Conservation (phyloP, 1,140 invertebrate genomes). For the Drosophila persimilis region DNA sequence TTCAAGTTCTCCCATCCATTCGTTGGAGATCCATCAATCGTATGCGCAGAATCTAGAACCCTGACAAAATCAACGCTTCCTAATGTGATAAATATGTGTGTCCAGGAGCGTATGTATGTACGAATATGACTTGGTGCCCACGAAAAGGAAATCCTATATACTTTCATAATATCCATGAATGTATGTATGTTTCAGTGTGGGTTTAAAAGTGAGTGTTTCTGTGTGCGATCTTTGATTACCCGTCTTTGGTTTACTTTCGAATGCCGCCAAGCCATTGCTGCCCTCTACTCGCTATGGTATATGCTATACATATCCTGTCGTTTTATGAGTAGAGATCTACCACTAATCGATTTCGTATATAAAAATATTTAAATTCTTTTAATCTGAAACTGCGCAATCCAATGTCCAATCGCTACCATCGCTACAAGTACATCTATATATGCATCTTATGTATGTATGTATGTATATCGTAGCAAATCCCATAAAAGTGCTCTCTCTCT, state of each 20-base stretch:
- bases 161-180: conserved; percentile 9
- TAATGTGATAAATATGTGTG: conserved; percentile 25
- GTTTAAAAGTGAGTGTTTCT: conserved; percentile 18
- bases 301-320: conserved; percentile 17
- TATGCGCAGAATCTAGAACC: no score
- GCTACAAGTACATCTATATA: conserved; percentile 15
- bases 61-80: conserved; percentile 14
- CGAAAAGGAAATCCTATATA: conserved; percentile 29
- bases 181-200: conserved; percentile 25
- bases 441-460: neutral
- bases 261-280: conserved; percentile 34
- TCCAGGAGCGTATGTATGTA: conserved; percentile 15
- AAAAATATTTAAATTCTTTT: conserved; percentile 79
- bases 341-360: conserved; percentile 62
- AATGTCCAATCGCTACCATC: neutral
- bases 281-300: conserved; percentile 23
- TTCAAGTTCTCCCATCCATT: conserved; percentile 57
- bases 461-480: conserved; percentile 61
- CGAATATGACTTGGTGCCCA: conserved; percentile 63
- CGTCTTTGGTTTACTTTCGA: conserved; percentile 57
- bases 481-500: conserved; percentile 61
- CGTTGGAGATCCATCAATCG: conserved; percentile 28
- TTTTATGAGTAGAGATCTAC: conserved; percentile 18
- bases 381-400: conserved; percentile 62
- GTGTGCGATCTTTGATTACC: conserved; percentile 74